These are phyloP conservation scores for Cyclophora punctaria DNA, from an alignment of 2,888 invertebrate genomes.

Conservation along the genomic window DNA sequence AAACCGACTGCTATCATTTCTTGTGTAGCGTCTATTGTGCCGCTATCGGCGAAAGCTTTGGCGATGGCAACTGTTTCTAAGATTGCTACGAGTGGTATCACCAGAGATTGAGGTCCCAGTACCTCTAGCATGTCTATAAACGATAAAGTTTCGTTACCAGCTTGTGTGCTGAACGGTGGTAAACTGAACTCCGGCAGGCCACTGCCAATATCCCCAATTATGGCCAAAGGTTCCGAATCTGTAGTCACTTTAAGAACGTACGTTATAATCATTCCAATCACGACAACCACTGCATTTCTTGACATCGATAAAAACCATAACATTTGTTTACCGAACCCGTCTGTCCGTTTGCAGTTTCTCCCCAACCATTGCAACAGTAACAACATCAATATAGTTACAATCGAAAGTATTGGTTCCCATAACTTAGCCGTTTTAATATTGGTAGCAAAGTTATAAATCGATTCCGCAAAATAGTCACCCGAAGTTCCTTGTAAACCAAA, in stretches of 20 bases:
- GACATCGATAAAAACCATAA: slow-evolving; percentile 80
- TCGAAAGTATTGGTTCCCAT: slow-evolving; percentile 81
- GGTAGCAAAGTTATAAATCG: slow-evolving; percentile 75
- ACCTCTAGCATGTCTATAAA: slow-evolving; percentile 78
- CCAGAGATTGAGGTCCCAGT: slow-evolving; percentile 75
- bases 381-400: slow-evolving; percentile 77
- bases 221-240: slow-evolving; percentile 72
- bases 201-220: slow-evolving; percentile 79
- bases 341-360: slow-evolving; percentile 66
- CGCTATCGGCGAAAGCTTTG: slow-evolving; percentile 86
- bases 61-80: slow-evolving; percentile 83
- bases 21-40: slow-evolving; percentile 88
- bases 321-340: slow-evolving; percentile 57
- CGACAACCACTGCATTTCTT: slow-evolving; percentile 86
- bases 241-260: slow-evolving; percentile 42
- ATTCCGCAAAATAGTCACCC: slow-evolving; percentile 78
- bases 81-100: slow-evolving; percentile 81
- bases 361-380: slow-evolving; percentile 78
- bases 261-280: slow-evolving; percentile 81
- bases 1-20: slow-evolving; percentile 93
- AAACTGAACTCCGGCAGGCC: slow-evolving; percentile 80
- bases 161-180: slow-evolving; percentile 79
- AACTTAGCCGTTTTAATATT: slow-evolving; percentile 75
- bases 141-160: slow-evolving; percentile 73
- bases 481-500: slow-evolving; percentile 78